Conservation (phyloP, 2,797 vertebrate species). For the Menidia menidia region DNA sequence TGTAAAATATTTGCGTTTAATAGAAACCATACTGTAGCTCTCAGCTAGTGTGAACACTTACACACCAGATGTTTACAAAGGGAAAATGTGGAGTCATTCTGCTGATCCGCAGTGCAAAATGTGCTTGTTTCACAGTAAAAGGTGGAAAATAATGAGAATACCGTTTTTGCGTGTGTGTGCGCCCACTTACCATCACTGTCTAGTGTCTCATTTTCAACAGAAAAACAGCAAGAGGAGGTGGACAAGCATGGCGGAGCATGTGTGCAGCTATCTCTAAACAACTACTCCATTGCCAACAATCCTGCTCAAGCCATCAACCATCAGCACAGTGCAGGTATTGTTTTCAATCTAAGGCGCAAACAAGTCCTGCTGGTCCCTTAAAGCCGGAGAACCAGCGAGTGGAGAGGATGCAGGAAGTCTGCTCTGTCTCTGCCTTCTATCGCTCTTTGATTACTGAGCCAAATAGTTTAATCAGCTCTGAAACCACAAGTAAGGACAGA, state of each 20-base stretch:
- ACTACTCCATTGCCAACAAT: constrained; percentile 12
- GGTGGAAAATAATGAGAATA: too few relatives aligned
- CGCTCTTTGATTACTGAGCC: constrained; percentile 75
- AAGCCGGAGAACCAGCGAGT: constrained; percentile 40
- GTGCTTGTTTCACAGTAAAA: not conserved
- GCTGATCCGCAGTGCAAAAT: not conserved
- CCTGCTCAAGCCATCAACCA: constrained; percentile 46
- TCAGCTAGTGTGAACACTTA: constrained; percentile 15
- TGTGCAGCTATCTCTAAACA: constrained; percentile 11
- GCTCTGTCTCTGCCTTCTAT: constrained; percentile 55
- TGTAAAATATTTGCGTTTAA: constrained; percentile 6
- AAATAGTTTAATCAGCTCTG: constrained; percentile 80
- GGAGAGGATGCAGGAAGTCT: constrained; percentile 69
- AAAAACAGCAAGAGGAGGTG: too few relatives aligned
- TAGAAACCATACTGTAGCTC: constrained; percentile 27
- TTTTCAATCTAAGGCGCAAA: constrained; percentile 69
- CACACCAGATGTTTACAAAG: constrained; percentile 18
- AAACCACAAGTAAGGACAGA: constrained; percentile 78
- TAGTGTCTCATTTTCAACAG: not conserved
- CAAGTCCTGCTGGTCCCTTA: constrained; percentile 54
- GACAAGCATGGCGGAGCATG: not conserved
- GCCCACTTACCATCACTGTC: not conserved
- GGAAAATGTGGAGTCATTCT: not conserved
- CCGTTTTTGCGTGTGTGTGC: not conserved
- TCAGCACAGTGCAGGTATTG: constrained; percentile 62